phyloP scores from a whole-genome alignment of 2,113 vertebrate species.

The Ptilonorhynchus violaceus region DNA sequence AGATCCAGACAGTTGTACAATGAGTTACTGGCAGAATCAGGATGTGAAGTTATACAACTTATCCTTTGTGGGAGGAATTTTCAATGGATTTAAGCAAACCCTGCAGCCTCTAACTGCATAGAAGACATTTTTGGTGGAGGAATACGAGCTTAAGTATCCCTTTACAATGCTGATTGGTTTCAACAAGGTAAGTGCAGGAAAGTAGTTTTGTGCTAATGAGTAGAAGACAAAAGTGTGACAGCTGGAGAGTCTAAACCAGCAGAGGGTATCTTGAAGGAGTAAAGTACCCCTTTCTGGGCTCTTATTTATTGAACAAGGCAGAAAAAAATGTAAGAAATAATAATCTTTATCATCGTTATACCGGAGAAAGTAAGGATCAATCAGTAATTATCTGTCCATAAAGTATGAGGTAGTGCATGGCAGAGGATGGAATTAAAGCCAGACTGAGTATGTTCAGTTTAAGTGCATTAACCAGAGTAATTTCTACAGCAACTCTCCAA shows the following conservation, averaged over 20 bases:
- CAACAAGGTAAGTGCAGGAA: neutral
- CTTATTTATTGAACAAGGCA: neutral
- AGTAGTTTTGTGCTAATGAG: neutral
- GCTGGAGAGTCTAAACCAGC: neutral
- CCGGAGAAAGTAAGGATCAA: neutral
- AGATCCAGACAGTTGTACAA: neutral
- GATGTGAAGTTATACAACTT: neutral
- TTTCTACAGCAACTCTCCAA: neutral
- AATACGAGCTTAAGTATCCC: neutral
- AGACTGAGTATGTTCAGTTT: neutral
- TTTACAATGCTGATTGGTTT: neutral
- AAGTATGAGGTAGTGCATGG: neutral
- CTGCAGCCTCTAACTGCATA: neutral
- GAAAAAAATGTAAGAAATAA: neutral
- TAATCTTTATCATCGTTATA: neutral
- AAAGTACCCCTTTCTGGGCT: neutral
- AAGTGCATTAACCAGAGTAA: neutral
- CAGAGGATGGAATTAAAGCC: neutral
- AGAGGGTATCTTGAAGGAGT: neutral
- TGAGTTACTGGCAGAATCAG: slow-evolving; percentile 5
- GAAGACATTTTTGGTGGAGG: neutral
- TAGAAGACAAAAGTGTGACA: neutral
- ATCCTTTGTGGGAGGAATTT: neutral
- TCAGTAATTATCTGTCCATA: neutral
- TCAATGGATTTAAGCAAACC: neutral